A percentile compares a stretch with the other conserved stretches of the same genome.
Evolutionary conservation across 2,113 vertebrate species (phyloP).

Genomic region (Perca fluviatilis): DNA sequence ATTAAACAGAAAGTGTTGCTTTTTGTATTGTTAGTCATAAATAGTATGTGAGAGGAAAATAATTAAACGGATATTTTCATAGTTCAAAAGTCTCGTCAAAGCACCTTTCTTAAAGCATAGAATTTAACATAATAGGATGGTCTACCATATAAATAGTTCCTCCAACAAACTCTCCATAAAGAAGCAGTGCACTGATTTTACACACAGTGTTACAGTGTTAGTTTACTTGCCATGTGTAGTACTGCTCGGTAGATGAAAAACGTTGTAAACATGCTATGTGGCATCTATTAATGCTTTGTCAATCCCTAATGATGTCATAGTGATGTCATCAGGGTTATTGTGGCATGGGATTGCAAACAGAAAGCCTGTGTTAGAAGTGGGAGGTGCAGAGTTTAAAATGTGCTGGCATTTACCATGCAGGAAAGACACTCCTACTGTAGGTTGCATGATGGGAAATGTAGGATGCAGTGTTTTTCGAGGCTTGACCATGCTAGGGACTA

Average conservation of each 20-base stretch:
- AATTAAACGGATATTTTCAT: background rate
- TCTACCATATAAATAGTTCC: background rate
- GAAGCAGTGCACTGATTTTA: background rate
- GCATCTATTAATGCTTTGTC: too few species aligned
- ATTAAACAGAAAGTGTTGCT: conserved; percentile 9
- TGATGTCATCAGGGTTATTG: background rate
- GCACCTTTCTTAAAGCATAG: background rate
- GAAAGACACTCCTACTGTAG: too few species aligned
- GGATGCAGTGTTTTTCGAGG: background rate
- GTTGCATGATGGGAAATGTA: conserved; percentile 6
- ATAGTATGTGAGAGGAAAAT: background rate
- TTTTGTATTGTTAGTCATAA: background rate
- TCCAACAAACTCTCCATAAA: background rate
- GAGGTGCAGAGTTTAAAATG: background rate
- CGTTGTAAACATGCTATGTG: background rate
- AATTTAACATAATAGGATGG: background rate
- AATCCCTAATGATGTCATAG: background rate
- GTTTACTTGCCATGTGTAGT: background rate
- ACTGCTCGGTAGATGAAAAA: too few species aligned
- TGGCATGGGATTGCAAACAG: background rate
- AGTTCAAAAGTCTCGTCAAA: background rate
- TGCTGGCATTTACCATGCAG: background rate
- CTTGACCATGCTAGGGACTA: background rate
- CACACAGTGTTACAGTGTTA: background rate
- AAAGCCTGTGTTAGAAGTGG: too few species aligned